Base-by-base conservation (phyloP, 23 tunicate species). In the Aplidium turbinatum region DNA sequence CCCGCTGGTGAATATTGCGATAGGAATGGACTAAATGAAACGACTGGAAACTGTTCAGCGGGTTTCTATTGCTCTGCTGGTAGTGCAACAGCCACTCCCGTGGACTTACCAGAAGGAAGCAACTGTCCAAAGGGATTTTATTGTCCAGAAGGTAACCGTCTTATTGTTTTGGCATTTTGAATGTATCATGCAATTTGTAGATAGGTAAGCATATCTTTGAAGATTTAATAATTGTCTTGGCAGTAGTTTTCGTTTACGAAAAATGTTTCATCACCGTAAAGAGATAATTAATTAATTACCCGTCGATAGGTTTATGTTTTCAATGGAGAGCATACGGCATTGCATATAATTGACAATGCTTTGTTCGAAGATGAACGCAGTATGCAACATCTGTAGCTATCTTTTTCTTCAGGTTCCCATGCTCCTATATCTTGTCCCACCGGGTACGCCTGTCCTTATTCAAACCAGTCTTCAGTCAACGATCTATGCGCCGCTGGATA, bases 121-220 rank as follows among this genome's bases (percentile, higher is more conserved):
- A 63, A 51, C 54, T 94, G 99, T 55, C 84, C 84, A 3, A 79
- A 86, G 45, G 99, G 99, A 26, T 86, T 77, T 70, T 94, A 75
- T 68, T 94, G 99, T 45, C 99, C 99, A 0, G 81, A 63, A 75
- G 84, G 84, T 82, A 42, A 52, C 7, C 30, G 27, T 27, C 23
- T 55, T 16, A 18, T 55, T 55, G n/a, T n/a, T n/a, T 21, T 4
- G 50, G n/a, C n/a, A n/a, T n/a, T n/a, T n/a, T n/a, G n/a, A n/a
- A n/a, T n/a, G n/a, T n/a, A n/a, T n/a, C n/a, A n/a, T n/a, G n/a
- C n/a, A n/a, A n/a, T n/a, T n/a, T n/a, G n/a, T n/a, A n/a, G n/a
- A n/a, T n/a, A n/a, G n/a, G n/a, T n/a, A n/a, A n/a, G n/a, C n/a
- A n/a, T n/a, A n/a, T n/a, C n/a, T n/a, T n/a, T n/a, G n/a, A n/a